These are phyloP conservation scores for Corythaeola cristata DNA, from an alignment of 2,113 vertebrate species.

Conservation along the genomic window DNA sequence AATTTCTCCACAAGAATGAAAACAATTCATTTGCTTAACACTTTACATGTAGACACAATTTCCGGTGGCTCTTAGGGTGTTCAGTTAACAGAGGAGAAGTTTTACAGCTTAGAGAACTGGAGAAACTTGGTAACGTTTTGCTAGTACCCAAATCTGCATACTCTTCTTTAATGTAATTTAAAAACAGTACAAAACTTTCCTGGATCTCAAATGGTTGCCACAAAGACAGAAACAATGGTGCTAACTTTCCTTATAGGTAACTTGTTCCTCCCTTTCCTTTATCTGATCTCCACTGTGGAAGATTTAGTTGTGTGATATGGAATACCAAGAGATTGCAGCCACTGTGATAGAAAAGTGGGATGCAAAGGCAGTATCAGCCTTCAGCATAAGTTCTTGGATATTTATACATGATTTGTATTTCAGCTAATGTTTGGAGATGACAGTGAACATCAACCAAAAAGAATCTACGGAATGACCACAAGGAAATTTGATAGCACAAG, in stretches of 20 bases:
- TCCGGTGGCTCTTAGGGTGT: background rate
- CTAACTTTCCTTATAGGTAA: background rate
- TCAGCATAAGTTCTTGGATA: background rate
- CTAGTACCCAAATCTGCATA: background rate
- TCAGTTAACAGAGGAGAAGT: background rate
- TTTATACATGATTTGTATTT: background rate
- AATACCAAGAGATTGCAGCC: background rate
- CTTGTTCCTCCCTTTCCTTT: background rate
- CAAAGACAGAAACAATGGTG: background rate
- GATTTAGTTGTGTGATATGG: background rate
- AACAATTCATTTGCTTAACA: background rate
- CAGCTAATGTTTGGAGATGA: background rate
- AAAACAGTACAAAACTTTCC: background rate
- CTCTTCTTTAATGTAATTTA: background rate
- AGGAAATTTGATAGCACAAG: background rate
- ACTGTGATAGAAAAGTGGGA: accelerated
- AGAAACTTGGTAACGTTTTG: background rate
- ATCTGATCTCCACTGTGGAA: background rate
- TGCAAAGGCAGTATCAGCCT: background rate
- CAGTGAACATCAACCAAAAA: background rate
- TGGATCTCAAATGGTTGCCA: background rate
- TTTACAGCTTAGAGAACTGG: background rate
- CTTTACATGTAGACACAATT: background rate
- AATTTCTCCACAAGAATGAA: background rate
- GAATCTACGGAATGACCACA: background rate